These are phyloP conservation scores for Atta cephalotes DNA, from an alignment of 1,140 invertebrate species.

Conservation along the genomic window DNA sequence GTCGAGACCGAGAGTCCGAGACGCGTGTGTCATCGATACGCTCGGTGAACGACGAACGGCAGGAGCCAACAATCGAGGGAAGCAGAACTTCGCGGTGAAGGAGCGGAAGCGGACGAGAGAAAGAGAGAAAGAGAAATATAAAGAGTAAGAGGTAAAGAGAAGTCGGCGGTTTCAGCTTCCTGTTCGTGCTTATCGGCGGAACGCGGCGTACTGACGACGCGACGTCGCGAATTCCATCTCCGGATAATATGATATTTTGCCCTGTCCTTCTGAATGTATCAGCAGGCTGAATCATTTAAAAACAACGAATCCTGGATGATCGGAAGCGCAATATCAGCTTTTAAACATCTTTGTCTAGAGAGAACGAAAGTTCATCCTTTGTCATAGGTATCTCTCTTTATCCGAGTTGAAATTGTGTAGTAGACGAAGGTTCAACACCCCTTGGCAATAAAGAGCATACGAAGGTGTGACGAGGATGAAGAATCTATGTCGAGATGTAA, in stretches of 20 bases:
- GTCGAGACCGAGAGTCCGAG: constrained; percentile 23
- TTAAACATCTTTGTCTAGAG: background rate
- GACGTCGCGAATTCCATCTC: constrained; percentile 62
- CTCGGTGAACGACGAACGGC: constrained; percentile 4
- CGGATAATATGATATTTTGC: constrained; percentile 7
- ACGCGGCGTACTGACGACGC: background rate
- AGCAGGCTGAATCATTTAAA: background rate
- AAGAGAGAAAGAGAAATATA: background rate
- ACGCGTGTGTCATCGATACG: constrained; percentile 35
- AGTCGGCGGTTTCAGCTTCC: constrained; percentile 32
- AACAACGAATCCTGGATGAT: too few species aligned
- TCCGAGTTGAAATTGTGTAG: background rate
- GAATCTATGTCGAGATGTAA: background rate
- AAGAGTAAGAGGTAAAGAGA: constrained; percentile 24
- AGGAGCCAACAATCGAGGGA: constrained; percentile 51
- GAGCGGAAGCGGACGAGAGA: constrained; percentile 24
- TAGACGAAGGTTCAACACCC: constrained; percentile 17
- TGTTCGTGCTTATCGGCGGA: constrained; percentile 42
- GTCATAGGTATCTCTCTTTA: background rate
- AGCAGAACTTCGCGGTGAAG: constrained; percentile 1
- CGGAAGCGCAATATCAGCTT: background rate
- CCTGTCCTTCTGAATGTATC: background rate
- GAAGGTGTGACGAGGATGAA: background rate
- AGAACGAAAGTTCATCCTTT: background rate
- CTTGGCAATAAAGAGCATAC: constrained; percentile 15